Evolutionary conservation across 2,888 invertebrate species (phyloP).

Genomic region (Subacronicta megacephala): DNA sequence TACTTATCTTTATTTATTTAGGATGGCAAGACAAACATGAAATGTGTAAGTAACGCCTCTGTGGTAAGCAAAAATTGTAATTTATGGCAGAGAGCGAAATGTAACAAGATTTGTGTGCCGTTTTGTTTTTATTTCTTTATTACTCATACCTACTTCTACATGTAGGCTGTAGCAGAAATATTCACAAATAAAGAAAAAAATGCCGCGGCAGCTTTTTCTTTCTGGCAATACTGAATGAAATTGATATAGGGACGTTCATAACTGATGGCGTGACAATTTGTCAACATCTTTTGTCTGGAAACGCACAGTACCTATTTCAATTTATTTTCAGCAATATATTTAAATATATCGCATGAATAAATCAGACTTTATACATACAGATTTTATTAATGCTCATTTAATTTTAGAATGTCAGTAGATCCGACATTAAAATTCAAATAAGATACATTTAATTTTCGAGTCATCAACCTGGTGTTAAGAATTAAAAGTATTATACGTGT

Average conservation of each 20-base stretch:
- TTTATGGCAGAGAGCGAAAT: slow-evolving; percentile 39
- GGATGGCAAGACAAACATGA: slow-evolving; percentile 51
- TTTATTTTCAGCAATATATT: slow-evolving; percentile 20
- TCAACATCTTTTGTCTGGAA: slow-evolving; percentile 29
- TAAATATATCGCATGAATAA: slow-evolving; percentile 8
- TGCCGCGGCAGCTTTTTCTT: slow-evolving; percentile 14
- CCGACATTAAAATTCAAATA: too few species aligned
- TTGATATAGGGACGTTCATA: slow-evolving; percentile 39
- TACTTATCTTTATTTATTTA: slow-evolving; percentile 59
- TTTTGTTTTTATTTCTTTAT: slow-evolving; percentile 35
- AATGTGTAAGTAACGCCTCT: slow-evolving; percentile 33
- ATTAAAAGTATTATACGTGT: too few species aligned
- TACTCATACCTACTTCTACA: slow-evolving; percentile 12
- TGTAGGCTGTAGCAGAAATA: slow-evolving; percentile 7
- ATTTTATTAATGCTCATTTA: too few species aligned
- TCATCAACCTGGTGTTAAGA: too few species aligned
- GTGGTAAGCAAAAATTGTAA: slow-evolving; percentile 44
- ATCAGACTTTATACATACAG: too few species aligned
- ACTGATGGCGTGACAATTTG: slow-evolving; percentile 35
- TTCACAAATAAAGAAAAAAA: slow-evolving; percentile 30
- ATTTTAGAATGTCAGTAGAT: too few species aligned
- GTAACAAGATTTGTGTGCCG: slow-evolving; percentile 35
- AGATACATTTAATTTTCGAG: too few species aligned
- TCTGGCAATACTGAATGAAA: slow-evolving; percentile 30
- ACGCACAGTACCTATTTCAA: slow-evolving; percentile 10